Evolutionary conservation across 2,797 vertebrate species (phyloP), one percentile per base, ranked within the genome.

Genomic region (Odontamblyopus rebecca): DNA sequence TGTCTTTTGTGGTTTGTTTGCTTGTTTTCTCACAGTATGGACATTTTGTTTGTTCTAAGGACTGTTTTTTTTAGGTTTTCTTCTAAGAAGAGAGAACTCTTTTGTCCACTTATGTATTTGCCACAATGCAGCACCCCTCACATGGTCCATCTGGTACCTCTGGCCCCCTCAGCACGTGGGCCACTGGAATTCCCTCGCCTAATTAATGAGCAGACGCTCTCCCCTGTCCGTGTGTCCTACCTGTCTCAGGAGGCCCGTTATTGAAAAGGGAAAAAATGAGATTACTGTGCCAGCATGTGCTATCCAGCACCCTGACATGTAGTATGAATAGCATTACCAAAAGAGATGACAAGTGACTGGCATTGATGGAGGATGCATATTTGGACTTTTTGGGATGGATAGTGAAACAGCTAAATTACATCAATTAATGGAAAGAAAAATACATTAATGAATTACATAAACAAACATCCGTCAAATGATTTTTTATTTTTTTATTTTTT

Each of bases 111-210:
- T 88, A 71, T 41, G 23, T 48, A 48, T 87, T 83, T 90, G 80
- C 76, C 75, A 81, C 89, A 83, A 89, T 79, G 84, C 70, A 86
- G 85, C 87, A 85, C 89, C 92, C 92, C 89, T 92, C 85, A 86
- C 83, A 79, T 87, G 87, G 93, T 94, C 94, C 94, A 95, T 95
- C 94, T 95, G 94, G 89, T 94, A 93, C 89, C 89, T 93, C 90
- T 91, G 90, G 90, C 88, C 82, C 87, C 87, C 87, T 88, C 87
- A 91, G 89, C 93, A 93, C 82, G 79, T 69, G 89, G 90, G 91
- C 91, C 88, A 81, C 79, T 89, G 88, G 92, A 94, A 94, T 94
- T 94, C 94, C 92, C 94, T 83, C 87, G 93, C 91, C 93, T 95
- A 95, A 95, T 95, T 95, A 95, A 91, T 89, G 89, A 94, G 92